These are phyloP conservation scores for Drosophila anceps DNA, from an alignment of 2,888 invertebrate genomes.

Conservation along the genomic window DNA sequence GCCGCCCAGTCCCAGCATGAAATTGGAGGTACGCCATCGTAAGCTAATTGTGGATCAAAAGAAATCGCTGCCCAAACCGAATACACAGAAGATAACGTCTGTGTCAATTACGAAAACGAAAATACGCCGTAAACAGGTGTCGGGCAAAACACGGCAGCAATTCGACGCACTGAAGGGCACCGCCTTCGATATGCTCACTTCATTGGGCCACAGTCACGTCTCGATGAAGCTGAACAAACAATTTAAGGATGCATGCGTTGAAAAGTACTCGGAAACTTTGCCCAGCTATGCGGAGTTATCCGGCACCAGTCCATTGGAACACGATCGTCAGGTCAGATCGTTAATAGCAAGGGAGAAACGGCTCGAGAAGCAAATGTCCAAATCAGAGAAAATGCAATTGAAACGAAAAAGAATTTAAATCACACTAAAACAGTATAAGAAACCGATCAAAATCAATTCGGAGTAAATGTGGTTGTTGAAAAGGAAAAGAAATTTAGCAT, in stretches of 20 bases:
- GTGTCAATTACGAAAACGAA: constrained; percentile 29
- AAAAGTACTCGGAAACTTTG: constrained; percentile 49
- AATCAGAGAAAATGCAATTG: background rate
- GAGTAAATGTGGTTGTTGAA: background rate
- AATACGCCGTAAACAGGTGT: constrained; percentile 48
- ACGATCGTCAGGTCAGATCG: constrained; percentile 52
- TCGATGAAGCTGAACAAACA: constrained; percentile 32
- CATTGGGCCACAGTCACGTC: constrained; percentile 45
- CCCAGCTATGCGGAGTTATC: constrained; percentile 58
- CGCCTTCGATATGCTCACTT: constrained; percentile 81
- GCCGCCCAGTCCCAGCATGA: constrained; percentile 50
- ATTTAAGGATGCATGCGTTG: constrained; percentile 55
- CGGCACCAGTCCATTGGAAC: constrained; percentile 21
- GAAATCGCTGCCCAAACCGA: constrained; percentile 49
- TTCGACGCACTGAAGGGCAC: constrained; percentile 62
- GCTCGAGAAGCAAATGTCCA: constrained; percentile 32
- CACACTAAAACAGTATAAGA: background rate
- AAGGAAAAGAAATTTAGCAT: background rate
- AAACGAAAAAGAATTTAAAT: constrained; percentile 7
- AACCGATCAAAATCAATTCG: background rate
- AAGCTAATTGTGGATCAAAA: constrained; percentile 75
- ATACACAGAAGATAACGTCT: constrained; percentile 37
- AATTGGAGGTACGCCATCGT: constrained; percentile 64
- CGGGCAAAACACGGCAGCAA: constrained; percentile 64
- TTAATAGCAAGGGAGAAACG: constrained; percentile 52